phyloP scores from a whole-genome alignment of 37 sponge, comb jelly and placozoan genomes.

The Oscarella lobularis region DNA sequence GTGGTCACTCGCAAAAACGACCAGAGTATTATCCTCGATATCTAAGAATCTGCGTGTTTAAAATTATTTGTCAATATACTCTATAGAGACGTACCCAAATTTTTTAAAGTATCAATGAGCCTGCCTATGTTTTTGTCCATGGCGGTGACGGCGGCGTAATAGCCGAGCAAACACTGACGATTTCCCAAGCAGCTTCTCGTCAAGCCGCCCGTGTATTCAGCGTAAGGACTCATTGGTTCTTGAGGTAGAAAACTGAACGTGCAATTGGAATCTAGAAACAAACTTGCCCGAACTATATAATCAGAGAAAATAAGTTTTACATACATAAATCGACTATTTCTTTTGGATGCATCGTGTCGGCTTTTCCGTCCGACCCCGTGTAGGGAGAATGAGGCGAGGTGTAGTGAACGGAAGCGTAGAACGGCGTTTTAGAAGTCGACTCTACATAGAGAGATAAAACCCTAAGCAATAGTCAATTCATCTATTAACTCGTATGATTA shows the following conservation, averaged over 20 bases:
- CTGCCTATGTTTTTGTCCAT: constrained; percentile 56
- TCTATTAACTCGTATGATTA: not conserved
- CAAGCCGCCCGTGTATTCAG: constrained; percentile 10
- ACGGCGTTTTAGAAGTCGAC: constrained; percentile 14
- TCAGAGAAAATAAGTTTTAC: not conserved
- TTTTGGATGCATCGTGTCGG: constrained; percentile 44
- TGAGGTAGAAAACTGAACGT: constrained; percentile 40
- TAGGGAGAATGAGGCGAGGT: constrained; percentile 52
- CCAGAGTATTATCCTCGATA: constrained; percentile 31
- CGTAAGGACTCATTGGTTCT: constrained; percentile 35
- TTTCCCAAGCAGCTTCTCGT: constrained; percentile 34
- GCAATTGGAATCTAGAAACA: constrained; percentile 15
- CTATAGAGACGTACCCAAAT: not conserved
- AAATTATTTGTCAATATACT: not conserved
- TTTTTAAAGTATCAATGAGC: constrained; percentile 20
- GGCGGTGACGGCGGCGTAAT: constrained; percentile 48
- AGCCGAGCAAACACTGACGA: constrained; percentile 42
- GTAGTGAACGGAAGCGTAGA: constrained; percentile 58
- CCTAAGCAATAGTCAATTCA: no score
- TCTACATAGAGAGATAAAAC: no score
- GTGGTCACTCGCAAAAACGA: constrained; percentile 59
- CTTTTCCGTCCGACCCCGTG: constrained; percentile 32
- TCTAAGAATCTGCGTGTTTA: not conserved
- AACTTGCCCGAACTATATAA: not conserved
- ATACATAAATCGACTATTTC: constrained; percentile 30